Evolutionary conservation across 2,113 vertebrate genomes (phyloP).

Genomic region (Megaptera novaeangliae): DNA sequence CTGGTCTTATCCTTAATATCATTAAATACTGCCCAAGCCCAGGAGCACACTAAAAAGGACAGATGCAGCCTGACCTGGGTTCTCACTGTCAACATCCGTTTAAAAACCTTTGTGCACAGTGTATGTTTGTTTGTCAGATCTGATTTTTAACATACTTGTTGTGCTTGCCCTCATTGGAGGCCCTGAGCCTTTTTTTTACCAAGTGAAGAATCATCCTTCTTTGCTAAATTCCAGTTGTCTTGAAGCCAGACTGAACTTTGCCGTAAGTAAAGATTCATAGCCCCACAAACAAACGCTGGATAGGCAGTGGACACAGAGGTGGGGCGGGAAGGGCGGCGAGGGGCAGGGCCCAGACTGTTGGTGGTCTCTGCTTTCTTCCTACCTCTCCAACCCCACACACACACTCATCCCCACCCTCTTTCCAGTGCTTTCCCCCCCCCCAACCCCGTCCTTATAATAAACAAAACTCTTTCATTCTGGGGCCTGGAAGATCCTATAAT

Average conservation of each 20-base stretch:
- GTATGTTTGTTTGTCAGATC: background rate
- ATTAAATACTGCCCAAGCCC: background rate
- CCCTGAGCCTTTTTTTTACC: background rate
- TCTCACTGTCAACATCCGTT: background rate
- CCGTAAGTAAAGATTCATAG: background rate
- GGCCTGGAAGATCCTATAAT: constrained; percentile 80
- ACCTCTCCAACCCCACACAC: background rate
- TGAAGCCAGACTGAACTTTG: background rate
- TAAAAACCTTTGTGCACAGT: background rate
- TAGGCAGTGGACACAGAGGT: background rate
- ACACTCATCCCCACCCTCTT: background rate
- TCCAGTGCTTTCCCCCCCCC: background rate
- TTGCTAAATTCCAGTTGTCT: background rate
- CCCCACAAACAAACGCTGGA: background rate
- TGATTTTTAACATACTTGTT: background rate
- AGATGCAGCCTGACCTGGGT: background rate
- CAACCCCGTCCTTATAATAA: constrained; percentile 70
- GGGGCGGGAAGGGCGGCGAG: background rate
- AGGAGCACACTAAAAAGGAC: rapidly evolving
- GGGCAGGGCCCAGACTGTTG: background rate
- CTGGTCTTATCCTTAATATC: background rate
- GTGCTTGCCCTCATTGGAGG: background rate
- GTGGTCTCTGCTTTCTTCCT: constrained; percentile 31
- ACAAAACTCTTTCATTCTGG: constrained; percentile 82
- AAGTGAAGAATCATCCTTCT: background rate